Conservation (phyloP, 2,888 invertebrate species). For the Therioaphis trifolii region DNA sequence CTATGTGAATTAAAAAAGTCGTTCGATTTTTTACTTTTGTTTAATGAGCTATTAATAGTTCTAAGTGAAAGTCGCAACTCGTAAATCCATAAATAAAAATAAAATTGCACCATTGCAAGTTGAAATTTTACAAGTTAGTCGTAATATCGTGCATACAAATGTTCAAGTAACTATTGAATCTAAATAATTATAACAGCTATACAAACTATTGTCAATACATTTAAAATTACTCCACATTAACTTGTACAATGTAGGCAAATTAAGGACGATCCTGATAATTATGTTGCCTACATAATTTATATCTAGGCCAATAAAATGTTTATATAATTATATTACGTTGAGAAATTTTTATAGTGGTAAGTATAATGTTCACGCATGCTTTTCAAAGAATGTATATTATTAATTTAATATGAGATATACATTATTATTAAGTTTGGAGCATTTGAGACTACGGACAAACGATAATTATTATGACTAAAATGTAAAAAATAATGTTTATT, state of each 20-base stretch:
- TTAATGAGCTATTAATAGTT: conserved; percentile 44
- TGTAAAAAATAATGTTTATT: background rate
- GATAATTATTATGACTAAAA: conserved; percentile 2
- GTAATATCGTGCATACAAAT: background rate
- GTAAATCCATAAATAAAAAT: conserved; percentile 33
- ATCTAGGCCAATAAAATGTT: background rate
- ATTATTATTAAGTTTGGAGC: background rate
- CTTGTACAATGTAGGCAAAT: background rate
- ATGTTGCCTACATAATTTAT: background rate
- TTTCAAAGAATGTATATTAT: too few relatives aligned
- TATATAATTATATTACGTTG: background rate
- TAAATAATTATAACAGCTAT: background rate
- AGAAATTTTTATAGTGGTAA: too few relatives aligned
- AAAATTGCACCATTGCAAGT: background rate
- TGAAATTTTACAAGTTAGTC: background rate
- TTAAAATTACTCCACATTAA: background rate
- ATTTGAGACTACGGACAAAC: background rate
- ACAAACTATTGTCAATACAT: background rate
- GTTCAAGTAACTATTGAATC: background rate
- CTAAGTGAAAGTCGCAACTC: conserved; percentile 33
- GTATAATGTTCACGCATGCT: too few relatives aligned
- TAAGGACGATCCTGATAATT: background rate
- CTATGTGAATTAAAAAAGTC: background rate
- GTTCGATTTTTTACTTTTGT: conserved; percentile 18
- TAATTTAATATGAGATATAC: background rate